Evolutionary conservation across 2,113 vertebrate species (phyloP), one percentile per base, ranked within the genome.

Genomic region (Elachura formosa): DNA sequence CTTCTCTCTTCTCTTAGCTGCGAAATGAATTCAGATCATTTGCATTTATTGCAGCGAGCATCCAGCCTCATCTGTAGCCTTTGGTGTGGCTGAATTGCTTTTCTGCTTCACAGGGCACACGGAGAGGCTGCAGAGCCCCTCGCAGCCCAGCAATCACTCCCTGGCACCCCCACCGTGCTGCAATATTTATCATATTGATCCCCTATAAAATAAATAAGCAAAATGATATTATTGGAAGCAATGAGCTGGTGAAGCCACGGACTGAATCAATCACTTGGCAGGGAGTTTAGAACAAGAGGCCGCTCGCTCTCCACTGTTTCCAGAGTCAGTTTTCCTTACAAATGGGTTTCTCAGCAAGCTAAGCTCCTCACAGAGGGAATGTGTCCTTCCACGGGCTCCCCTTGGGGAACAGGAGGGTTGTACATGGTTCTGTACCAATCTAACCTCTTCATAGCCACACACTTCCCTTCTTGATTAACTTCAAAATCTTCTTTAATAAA

Each of bases 21-120:
- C 25, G 85, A 97, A 96, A 97, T 78, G 96, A 93, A 97, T 97
- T 96, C 97, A 90, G 64, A 96, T 97, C 25, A 97, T 98, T 98
- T 98, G 97, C 97, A 97, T 98, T 97, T 98, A 97, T 96, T 97
- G 94, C 91, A 54, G 95, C 49, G 96, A 97, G 96, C 96, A 93
- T 84, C 94, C 94, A 59, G 94, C 92, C 97, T 96, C 95, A 64
- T 98, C 97, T 97, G 97, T 92, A 98, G 98, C 97, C 97, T 94
- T 97, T 94, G 91, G 97, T 93, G 95, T 87, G 96, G 62, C 94
- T 95, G 97, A 98, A 98, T 98, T 97, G 97, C 96, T 98, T 98
- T 98, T 98, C 97, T 98, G 98, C 98, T 98, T 97, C 97, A 97
- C 3, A 29, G 97, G 97, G 95, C 97, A 96, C 96, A 94, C 2